Base-by-base conservation (phyloP, 2,888 invertebrate species). In the Euphydryas editha region DNA sequence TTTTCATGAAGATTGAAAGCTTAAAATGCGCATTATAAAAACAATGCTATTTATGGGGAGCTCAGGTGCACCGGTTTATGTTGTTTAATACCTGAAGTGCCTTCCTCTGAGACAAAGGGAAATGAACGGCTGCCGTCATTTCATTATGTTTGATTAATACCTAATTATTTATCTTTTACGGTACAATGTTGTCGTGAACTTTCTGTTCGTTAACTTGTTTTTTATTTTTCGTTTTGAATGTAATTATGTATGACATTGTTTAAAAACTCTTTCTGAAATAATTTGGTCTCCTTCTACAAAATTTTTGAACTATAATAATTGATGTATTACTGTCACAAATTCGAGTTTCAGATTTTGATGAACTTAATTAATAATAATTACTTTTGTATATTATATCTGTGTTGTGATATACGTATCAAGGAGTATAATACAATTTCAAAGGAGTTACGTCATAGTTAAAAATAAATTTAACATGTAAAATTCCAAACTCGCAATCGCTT, bases 141-240 rank as follows among this genome's bases (percentile, higher is more conserved):
- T 70, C 72, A 75, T 75, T 78, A 74, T 69, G 66, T 70, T 67
- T 59, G 68, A 74, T 71, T 75, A 71, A 68, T 69, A 68, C 67
- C 72, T 76, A 74, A 75, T 76, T 80, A 79, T 77, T 78, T 75
- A 72, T 72, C 66, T 71, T 74, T 66, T 37, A 57, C 56, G 44
- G 46, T 42, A 46, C 47, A 49, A 57, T 54, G 59, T 56, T 57
- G 62, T 54, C 37, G 46, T 56, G 21, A 62, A 65, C n/a, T 17
- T 42, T 54, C 21, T 54, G 58, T 59, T 47, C 37, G 44, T 62
- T 65, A 59, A 46, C 17, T 17, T 30, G 59, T 42, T 59, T 65
- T 62, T 65, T 59, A 65, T 65, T 68, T 20, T 59, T 39, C 37
- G 47, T 47, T 17, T 47, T 46, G 37, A n/a, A 47, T 30, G 15